Conservation (phyloP, 2,797 vertebrate genomes). For the Philypnodon macrostomus region DNA sequence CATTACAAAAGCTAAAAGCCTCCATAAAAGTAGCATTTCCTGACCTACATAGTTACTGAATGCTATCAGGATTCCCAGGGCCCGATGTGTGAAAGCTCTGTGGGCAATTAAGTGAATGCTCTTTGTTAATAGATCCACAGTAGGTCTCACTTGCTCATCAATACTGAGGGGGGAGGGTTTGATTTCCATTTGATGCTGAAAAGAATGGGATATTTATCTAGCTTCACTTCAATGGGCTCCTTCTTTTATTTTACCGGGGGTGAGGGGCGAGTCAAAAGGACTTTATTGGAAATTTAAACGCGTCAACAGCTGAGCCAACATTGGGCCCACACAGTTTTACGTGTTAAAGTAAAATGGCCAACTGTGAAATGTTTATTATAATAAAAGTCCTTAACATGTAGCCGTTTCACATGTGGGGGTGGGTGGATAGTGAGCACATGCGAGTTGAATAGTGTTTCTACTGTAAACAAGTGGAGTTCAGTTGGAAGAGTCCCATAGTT, state of each 20-base stretch:
- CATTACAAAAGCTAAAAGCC: conserved; percentile 3
- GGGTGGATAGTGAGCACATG: conserved; percentile 24
- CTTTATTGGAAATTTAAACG: conserved; percentile 55
- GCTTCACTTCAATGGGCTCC: conserved; percentile 57
- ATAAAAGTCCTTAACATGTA: not conserved
- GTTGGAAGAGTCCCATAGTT: conserved; percentile 12
- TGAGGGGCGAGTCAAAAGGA: conserved; percentile 28
- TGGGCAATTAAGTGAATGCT: conserved; percentile 71
- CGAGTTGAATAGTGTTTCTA: conserved; percentile 40
- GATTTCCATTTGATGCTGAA: conserved; percentile 72
- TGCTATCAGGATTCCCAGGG: conserved; percentile 62
- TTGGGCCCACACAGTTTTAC: conserved; percentile 20
- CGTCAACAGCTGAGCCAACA: conserved; percentile 40
- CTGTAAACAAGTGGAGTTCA: conserved; percentile 41
- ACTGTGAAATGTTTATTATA: conserved; percentile 3
- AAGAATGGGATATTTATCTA: conserved; percentile 72
- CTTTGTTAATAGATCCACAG: conserved; percentile 77
- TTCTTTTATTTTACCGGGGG: conserved; percentile 47
- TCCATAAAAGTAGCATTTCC: conserved; percentile 33
- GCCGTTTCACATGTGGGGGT: conserved; percentile 10
- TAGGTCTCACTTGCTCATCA: conserved; percentile 72
- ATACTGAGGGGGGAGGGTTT: conserved; percentile 73
- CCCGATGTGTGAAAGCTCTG: conserved; percentile 68
- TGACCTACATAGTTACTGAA: conserved; percentile 59
- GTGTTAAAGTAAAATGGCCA: conserved; percentile 14